phyloP scores from a whole-genome alignment of 1,140 invertebrate species.

The Paraescarpia echinospica region DNA sequence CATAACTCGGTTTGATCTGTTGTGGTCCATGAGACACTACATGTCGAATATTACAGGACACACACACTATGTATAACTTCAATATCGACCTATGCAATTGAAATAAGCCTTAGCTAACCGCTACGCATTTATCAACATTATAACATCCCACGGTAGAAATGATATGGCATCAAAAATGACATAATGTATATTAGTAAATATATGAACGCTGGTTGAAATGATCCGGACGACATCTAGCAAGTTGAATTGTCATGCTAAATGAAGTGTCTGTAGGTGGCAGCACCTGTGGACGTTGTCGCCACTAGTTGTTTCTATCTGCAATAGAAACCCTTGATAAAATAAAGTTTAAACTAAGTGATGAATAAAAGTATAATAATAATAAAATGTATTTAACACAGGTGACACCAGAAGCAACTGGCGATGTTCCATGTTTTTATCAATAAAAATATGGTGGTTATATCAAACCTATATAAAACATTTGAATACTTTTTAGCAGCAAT shows the following conservation, averaged over 20 bases:
- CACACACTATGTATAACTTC: neutral
- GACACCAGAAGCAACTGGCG: neutral
- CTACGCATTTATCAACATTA: neutral
- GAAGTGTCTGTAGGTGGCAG: neutral
- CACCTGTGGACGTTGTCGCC: neutral
- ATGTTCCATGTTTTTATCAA: neutral
- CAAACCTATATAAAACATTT: neutral
- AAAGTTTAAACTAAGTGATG: no score
- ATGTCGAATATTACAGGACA: neutral
- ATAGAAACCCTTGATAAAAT: neutral
- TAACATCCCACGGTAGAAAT: neutral
- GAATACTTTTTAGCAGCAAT: neutral
- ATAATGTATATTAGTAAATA: neutral
- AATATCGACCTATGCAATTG: neutral
- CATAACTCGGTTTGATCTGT: no score
- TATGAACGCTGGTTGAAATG: neutral
- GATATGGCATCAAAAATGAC: neutral
- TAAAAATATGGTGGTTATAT: neutral
- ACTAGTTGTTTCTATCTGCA: neutral
- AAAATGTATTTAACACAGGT: no score
- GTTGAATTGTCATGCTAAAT: neutral
- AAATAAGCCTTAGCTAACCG: neutral
- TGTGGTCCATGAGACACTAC: neutral
- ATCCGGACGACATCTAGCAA: neutral
- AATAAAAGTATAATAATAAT: no score